Percentiles rank a stretch among this genome's conserved stretches.
These are phyloP conservation scores for Cataglyphis livida DNA, from an alignment of 2,888 invertebrate genomes.

Conservation along the genomic window DNA sequence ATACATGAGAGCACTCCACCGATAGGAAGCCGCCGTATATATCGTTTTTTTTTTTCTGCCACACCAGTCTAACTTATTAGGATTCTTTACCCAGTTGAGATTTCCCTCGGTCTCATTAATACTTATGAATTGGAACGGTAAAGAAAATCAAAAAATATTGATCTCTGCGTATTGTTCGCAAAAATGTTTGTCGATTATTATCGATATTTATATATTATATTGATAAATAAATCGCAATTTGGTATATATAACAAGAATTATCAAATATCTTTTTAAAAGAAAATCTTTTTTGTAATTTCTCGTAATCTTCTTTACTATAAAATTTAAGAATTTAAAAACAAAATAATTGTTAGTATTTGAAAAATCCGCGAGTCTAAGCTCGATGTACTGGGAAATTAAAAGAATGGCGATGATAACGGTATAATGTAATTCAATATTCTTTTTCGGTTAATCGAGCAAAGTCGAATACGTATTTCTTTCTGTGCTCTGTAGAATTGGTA, in stretches of 20 bases:
- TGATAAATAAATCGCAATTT: not conserved
- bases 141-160: not conserved
- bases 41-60: constrained; percentile 25
- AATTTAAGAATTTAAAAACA: not conserved
- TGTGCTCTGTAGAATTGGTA: constrained; percentile 50
- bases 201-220: not conserved
- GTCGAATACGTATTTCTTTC: constrained; percentile 29
- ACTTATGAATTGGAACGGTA: constrained; percentile 17
- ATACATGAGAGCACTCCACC: constrained; percentile 63
- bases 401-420: constrained; percentile 60
- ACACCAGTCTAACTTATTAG: constrained; percentile 24
- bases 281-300: constrained; percentile 3
- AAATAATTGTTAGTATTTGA: not conserved
- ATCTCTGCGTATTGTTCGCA: not conserved
- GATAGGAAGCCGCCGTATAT: constrained; percentile 54
- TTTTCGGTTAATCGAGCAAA: constrained; percentile 22
- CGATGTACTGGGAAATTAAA: constrained; percentile 42
- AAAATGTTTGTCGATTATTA: not conserved
- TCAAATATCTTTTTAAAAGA: not conserved
- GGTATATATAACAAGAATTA: not conserved
- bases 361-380: constrained; percentile 1
- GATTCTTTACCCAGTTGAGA: constrained; percentile 20
- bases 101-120: constrained; percentile 31
- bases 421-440: constrained; percentile 38
- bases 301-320: not conserved